Evolutionary conservation across 2,113 vertebrate genomes (phyloP), one percentile per base, ranked within the genome.

Genomic region (Rhinichthys klamathensis): DNA sequence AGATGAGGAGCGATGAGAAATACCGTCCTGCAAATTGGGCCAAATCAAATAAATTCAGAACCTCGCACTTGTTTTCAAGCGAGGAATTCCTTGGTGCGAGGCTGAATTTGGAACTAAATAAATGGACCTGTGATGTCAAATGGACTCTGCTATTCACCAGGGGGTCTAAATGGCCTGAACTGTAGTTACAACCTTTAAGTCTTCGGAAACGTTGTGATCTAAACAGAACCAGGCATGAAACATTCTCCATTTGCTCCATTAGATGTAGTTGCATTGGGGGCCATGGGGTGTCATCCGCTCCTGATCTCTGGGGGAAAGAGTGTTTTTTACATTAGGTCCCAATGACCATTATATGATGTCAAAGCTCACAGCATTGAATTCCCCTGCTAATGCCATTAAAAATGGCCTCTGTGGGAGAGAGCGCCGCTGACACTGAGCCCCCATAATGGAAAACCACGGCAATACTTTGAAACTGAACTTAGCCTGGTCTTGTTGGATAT

Each of bases 311-410:
- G 44, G 79, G 61, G 32, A 32, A 54, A 76, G 46, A 10, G 44
- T 75, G 73, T 21, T 73, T 73, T 61, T 46, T 46, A 73, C 70
- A 73, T 25, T 16, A 46, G 12, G n/a, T 81, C 49, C 27, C 61
- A 51, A 16, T 67, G 79, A 67, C 15, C 9, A 7, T 46, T 81
- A 81, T 61, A 69, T 67, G 44, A 81, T 81, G 61, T 81, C n/a
- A 65, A 35, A 30, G 18, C 61, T 81, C 27, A 81, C 41, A 81
- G 41, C 61, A 81, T 27, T 67, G 61, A 81, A 30, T 81, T 69
- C 44, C 79, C 61, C 25, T 32, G 79, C 7, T 81, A 32, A 81
- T 67, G 25, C 1, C 25, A 23, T 49, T 13, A 51, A 67, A 67
- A 49, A 80, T 23, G 41, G 60, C 12, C 44, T 85, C 12, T 79